Evolutionary conservation across 2,888 invertebrate species (phyloP).

Genomic region (Argyresthia goedartella): DNA sequence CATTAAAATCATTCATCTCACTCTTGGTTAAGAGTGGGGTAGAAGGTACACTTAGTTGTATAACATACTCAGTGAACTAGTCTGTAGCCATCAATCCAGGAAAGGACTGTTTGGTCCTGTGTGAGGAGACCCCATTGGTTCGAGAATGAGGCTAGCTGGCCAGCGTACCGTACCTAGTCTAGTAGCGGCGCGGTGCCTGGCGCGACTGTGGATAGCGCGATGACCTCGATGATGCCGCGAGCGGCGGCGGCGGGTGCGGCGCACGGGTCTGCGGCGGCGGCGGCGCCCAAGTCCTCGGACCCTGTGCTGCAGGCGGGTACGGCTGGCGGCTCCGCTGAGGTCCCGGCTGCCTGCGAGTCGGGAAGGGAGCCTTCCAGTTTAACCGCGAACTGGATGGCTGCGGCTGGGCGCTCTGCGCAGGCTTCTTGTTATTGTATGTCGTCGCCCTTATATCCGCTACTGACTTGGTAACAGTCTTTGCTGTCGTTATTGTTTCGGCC

Average conservation of each 20-base stretch:
- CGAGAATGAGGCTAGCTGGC: conserved; percentile 7
- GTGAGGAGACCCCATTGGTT: conserved; percentile 11
- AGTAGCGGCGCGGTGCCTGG: neutral
- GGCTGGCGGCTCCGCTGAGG: conserved; percentile 8
- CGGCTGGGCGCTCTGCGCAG: neutral
- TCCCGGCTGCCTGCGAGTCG: conserved; percentile 5
- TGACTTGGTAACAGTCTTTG: conserved; percentile 13
- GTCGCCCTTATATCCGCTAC: neutral
- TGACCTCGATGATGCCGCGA: neutral
- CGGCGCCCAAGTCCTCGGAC: neutral
- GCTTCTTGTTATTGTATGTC: neutral
- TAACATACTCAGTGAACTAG: neutral
- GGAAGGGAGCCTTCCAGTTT: conserved; percentile 10
- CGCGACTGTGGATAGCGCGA: neutral
- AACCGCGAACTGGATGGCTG: conserved; percentile 1
- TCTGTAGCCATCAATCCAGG: conserved; percentile 10
- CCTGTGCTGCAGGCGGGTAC: neutral
- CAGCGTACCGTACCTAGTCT: conserved; percentile 10
- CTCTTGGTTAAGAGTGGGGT: neutral
- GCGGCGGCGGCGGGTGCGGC: neutral
- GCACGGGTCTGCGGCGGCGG: conserved; percentile 1
- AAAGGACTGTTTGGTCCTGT: conserved; percentile 9
- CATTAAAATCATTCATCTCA: neutral
- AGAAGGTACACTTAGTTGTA: neutral
- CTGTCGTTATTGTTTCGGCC: conserved; percentile 13